These are phyloP conservation scores for Isurus oxyrinchus DNA, from an alignment of 2,113 vertebrate species.

Conservation along the genomic window DNA sequence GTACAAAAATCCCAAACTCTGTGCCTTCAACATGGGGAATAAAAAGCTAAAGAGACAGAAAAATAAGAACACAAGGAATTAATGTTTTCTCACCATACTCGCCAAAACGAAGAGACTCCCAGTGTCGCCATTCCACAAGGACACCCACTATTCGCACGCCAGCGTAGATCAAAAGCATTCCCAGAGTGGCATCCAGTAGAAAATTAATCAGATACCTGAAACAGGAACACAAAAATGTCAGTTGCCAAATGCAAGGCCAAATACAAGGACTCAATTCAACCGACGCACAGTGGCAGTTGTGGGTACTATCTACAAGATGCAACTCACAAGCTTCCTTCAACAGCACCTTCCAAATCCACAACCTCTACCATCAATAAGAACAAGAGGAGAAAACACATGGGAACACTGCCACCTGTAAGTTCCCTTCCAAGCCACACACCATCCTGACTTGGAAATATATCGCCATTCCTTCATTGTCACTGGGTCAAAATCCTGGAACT, in stretches of 20 bases:
- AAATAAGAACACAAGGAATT: neutral
- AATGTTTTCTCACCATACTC: constrained; percentile 77
- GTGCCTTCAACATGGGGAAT: neutral
- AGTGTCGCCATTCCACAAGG: constrained; percentile 91
- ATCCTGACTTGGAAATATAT: too few species aligned
- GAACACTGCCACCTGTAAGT: too few species aligned
- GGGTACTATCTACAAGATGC: neutral
- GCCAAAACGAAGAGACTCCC: constrained; percentile 92
- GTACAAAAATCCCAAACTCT: neutral
- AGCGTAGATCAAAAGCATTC: constrained; percentile 92
- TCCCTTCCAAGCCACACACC: too few species aligned
- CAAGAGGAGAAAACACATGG: neutral
- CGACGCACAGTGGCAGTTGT: neutral
- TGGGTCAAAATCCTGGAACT: too few species aligned
- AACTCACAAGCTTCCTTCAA: neutral
- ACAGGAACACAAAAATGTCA: constrained; percentile 21
- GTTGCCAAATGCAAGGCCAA: neutral
- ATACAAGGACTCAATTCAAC: too few species aligned
- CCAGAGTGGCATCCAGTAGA: constrained; percentile 86
- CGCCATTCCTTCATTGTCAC: too few species aligned
- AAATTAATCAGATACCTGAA: constrained; percentile 97
- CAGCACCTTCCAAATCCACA: too few species aligned
- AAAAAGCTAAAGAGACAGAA: neutral
- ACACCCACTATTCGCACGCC: constrained; percentile 78
- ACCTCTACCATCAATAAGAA: neutral